Conservation (phyloP, 2,113 vertebrate genomes). For the Indri indri region DNA sequence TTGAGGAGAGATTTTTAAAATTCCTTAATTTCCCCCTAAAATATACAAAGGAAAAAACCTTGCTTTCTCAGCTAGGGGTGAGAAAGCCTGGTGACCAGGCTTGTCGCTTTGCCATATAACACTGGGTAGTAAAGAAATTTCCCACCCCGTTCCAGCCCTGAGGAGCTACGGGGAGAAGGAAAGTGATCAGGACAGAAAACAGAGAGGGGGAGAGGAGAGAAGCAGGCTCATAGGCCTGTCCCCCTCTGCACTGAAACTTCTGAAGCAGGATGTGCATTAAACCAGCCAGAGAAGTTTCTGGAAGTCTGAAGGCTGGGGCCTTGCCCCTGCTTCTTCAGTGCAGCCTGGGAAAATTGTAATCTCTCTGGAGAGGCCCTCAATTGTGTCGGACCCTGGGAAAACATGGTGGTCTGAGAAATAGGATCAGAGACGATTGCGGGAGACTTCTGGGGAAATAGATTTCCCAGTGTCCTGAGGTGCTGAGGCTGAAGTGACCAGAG, state of each 20-base stretch:
- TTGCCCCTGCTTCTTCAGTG: neutral
- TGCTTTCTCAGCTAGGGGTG: constrained; percentile 12
- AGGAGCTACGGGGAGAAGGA: neutral
- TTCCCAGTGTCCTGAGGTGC: neutral
- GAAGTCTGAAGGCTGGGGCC: neutral
- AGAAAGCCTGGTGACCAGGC: neutral
- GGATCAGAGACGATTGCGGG: neutral
- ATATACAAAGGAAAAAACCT: constrained; percentile 48
- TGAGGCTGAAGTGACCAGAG: neutral
- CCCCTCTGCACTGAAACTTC: neutral
- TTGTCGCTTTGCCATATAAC: neutral
- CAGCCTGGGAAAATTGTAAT: neutral
- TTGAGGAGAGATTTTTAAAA: constrained; percentile 53
- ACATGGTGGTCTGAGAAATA: neutral
- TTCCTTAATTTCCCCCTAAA: constrained; percentile 69
- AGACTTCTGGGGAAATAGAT: neutral
- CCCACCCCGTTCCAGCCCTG: neutral
- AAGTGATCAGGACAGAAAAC: neutral
- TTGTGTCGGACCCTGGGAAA: neutral
- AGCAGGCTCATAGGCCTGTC: neutral
- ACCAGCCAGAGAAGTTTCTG: neutral
- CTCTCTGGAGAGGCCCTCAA: neutral
- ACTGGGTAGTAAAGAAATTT: neutral
- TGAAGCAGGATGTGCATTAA: neutral
- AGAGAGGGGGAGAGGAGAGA: neutral